Percentiles rank a stretch among this genome's conserved stretches.
Evolutionary conservation across 2,113 vertebrate genomes (phyloP).

Genomic region (Cochlearius cochlearius): DNA sequence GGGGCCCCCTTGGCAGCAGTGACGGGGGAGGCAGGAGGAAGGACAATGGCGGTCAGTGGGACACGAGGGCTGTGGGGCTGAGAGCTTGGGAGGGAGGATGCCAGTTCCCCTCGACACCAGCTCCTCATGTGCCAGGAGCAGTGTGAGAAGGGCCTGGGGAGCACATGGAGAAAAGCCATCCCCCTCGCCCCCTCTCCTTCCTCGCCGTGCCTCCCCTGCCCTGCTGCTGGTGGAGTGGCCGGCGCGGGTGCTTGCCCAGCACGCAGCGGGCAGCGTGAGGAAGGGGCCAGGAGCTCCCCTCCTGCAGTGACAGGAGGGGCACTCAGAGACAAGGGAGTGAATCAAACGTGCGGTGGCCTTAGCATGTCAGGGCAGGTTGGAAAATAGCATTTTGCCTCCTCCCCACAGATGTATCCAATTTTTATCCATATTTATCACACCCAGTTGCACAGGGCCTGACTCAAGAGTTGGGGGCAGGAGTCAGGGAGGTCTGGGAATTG

Average conservation of each 20-base stretch:
- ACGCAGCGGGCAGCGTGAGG: not conserved
- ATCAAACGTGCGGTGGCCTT: not conserved
- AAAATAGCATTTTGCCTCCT: conserved; percentile 46
- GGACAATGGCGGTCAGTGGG: accelerated
- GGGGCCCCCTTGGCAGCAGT: accelerated
- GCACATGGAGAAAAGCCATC: not conserved
- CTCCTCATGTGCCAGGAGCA: accelerated
- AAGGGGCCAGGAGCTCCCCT: not conserved
- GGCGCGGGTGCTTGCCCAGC: not conserved
- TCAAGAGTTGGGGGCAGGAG: conserved; percentile 21
- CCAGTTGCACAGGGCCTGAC: conserved; percentile 32
- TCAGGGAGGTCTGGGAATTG: conserved; percentile 16
- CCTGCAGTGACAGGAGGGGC: not conserved
- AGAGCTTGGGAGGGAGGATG: not conserved
- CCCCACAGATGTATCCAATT: conserved; percentile 60
- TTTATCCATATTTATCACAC: conserved; percentile 48
- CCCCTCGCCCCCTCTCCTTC: accelerated
- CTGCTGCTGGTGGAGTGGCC: not conserved
- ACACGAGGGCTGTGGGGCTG: not conserved
- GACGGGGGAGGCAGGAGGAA: not conserved
- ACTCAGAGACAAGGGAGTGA: not conserved
- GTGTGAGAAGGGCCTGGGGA: not conserved
- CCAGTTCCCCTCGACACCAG: not conserved
- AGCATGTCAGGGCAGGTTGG: conserved; percentile 31
- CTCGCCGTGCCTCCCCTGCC: not conserved